These are phyloP conservation scores for Drosophila pseudoananassae DNA, from an alignment of 1,140 invertebrate species.

Conservation along the genomic window DNA sequence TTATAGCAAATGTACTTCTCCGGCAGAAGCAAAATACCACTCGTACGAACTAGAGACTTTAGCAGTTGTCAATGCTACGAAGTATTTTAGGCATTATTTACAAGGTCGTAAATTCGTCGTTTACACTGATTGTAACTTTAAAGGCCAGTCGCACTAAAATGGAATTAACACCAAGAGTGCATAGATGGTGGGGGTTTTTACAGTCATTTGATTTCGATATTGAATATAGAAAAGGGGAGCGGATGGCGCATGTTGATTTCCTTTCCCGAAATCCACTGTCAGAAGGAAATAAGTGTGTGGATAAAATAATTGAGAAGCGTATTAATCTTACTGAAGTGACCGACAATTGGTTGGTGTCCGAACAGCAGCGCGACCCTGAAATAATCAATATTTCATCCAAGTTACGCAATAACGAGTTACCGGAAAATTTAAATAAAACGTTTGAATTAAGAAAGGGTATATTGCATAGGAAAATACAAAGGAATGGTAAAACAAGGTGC, in stretches of 20 bases:
- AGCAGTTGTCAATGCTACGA: too few relatives aligned
- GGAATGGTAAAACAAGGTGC: constrained; percentile 5
- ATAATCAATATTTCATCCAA: neutral
- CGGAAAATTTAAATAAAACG: neutral
- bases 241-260: neutral
- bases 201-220: neutral
- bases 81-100: too few relatives aligned
- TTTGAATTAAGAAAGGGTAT: constrained; percentile 1
- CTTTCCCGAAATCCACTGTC: neutral
- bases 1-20: too few relatives aligned
- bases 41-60: too few relatives aligned
- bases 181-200: constrained; percentile 9
- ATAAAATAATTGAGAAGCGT: neutral
- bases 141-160: neutral
- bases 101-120: too few relatives aligned
- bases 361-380: neutral
- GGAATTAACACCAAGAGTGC: neutral
- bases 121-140: too few relatives aligned
- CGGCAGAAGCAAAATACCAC: too few relatives aligned
- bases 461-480: constrained; percentile 3
- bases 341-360: neutral
- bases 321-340: neutral
- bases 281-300: neutral
- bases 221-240: neutral
- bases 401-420: neutral